A percentile compares a stretch with the other conserved stretches of the same genome.
phyloP scores from a whole-genome alignment of 2,888 invertebrate genomes.

The Ophioninae sp. region DNA sequence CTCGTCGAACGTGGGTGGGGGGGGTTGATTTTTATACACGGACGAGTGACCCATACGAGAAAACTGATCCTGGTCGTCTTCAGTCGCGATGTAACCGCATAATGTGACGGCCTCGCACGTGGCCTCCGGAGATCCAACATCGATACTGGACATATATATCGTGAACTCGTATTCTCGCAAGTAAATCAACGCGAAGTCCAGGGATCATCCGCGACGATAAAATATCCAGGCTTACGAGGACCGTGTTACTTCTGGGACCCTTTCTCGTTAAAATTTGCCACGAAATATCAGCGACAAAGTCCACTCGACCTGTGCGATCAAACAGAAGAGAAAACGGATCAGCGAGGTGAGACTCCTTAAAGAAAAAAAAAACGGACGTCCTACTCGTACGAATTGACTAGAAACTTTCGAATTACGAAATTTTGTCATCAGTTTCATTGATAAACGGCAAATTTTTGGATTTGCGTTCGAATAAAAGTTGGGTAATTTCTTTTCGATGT shows the following conservation, averaged over 20 bases:
- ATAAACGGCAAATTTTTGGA: neutral
- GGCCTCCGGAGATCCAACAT: conserved; percentile 74
- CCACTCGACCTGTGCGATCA: conserved; percentile 3
- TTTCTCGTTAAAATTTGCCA: neutral
- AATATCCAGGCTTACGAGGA: neutral
- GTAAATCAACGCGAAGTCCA: conserved; percentile 33
- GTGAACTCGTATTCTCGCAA: conserved; percentile 23
- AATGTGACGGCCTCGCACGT: conserved; percentile 77
- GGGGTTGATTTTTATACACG: conserved; percentile 42
- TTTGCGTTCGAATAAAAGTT: neutral
- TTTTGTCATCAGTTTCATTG: neutral
- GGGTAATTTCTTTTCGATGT: neutral
- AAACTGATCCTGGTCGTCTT: conserved; percentile 66
- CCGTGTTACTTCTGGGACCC: neutral
- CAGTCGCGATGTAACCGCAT: conserved; percentile 81
- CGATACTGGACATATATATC: conserved; percentile 74
- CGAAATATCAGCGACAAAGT: neutral
- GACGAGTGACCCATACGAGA: conserved; percentile 26
- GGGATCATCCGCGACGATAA: conserved; percentile 45
- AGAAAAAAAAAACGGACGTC: neutral
- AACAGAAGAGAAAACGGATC: conserved; percentile 4
- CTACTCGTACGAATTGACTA: neutral
- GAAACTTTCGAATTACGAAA: neutral
- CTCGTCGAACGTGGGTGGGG: conserved; percentile 35
- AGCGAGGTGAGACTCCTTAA: conserved; percentile 24